phyloP scores from a whole-genome alignment of 2,888 invertebrate genomes.

The Panopea generosa region DNA sequence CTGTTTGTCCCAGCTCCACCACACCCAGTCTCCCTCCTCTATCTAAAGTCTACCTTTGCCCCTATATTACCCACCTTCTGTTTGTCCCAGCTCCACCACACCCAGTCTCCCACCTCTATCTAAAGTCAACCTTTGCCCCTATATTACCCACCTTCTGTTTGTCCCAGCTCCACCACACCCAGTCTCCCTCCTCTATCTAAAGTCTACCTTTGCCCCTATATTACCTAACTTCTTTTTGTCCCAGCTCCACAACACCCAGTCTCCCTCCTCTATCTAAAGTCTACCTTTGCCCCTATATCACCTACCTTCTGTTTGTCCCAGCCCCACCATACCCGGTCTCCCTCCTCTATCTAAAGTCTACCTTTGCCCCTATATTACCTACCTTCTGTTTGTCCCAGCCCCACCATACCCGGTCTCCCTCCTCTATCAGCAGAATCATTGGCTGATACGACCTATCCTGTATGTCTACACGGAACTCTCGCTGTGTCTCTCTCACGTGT shows the following conservation, averaged over 20 bases:
- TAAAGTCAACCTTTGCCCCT: conserved; percentile 79
- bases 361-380: conserved; percentile 10
- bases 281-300: conserved; percentile 43
- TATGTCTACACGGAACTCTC: conserved; percentile 83
- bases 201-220: conserved; percentile 65
- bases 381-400: conserved; percentile 84
- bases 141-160: conserved; percentile 80
- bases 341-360: conserved; percentile 83
- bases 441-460: conserved; percentile 83
- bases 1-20: conserved; percentile 84
- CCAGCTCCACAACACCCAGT: conserved; percentile 85
- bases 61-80: conserved; percentile 82
- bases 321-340: conserved; percentile 85
- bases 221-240: conserved; percentile 80
- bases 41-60: too few species aligned
- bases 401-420: conserved; percentile 85
- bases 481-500: conserved; percentile 80
- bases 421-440: conserved; percentile 83
- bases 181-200: conserved; percentile 84
- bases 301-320: conserved; percentile 84
- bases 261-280: conserved; percentile 84
- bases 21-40: conserved; percentile 85
- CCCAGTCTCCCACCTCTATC: conserved; percentile 84
- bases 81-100: conserved; percentile 85
- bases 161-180: conserved; percentile 85